Conservation (phyloP, 2,113 vertebrate genomes). For the Pampusana beccarii region DNA sequence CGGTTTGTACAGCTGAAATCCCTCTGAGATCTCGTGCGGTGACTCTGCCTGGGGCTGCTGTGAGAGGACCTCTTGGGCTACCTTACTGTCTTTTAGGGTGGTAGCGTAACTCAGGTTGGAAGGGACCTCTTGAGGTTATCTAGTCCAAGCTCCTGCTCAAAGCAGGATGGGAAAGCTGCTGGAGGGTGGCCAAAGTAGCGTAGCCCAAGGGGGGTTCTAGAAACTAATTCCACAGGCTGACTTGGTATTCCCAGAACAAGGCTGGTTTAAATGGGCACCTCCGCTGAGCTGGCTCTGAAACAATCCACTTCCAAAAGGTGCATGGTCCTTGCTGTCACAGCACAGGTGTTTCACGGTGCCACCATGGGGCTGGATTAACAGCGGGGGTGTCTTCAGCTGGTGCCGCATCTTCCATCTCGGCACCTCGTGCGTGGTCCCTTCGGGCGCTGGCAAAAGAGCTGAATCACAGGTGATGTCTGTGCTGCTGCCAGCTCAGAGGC, state of each 20-base stretch:
- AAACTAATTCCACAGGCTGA: background rate
- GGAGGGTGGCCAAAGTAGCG: background rate
- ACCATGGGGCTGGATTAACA: background rate
- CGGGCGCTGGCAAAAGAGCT: background rate
- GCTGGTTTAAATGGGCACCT: background rate
- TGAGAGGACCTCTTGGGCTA: background rate
- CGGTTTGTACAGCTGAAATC: background rate
- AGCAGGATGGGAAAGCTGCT: background rate
- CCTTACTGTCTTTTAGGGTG: background rate
- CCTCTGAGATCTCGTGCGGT: fast-evolving
- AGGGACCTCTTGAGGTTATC: background rate
- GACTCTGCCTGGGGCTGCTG: too few relatives aligned
- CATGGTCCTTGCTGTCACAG: background rate
- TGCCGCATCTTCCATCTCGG: background rate
- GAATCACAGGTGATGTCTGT: conserved; percentile 52
- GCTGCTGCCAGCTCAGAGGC: background rate
- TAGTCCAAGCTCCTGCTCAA: background rate
- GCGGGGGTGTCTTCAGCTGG: background rate
- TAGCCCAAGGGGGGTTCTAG: background rate
- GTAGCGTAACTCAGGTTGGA: background rate
- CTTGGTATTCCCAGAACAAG: background rate
- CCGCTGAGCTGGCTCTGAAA: background rate
- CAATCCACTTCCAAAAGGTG: fast-evolving
- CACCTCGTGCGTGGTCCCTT: background rate
- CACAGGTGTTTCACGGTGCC: fast-evolving